phyloP scores from a whole-genome alignment of 1,140 invertebrate genomes.

The Phortica variegata region DNA sequence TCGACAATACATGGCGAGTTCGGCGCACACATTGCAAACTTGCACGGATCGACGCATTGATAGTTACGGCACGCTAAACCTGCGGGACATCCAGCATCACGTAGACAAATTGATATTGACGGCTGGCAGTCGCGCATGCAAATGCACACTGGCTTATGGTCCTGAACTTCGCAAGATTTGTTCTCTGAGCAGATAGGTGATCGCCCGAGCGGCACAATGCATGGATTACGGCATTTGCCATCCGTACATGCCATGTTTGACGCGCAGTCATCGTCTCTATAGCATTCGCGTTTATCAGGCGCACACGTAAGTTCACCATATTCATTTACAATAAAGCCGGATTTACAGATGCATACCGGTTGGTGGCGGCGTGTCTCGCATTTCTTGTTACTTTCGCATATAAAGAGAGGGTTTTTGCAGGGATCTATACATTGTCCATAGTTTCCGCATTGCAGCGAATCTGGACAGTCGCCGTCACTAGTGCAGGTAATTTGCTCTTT shows the following conservation, averaged over 20 bases:
- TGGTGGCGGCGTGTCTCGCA: slow-evolving; percentile 84
- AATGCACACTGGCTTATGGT: slow-evolving; percentile 81
- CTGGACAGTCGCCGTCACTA: slow-evolving; percentile 72
- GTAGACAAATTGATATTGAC: slow-evolving; percentile 81
- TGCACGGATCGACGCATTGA: slow-evolving; percentile 87
- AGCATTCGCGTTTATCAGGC: slow-evolving; percentile 75
- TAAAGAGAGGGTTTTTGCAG: slow-evolving; percentile 64
- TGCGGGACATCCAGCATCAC: slow-evolving; percentile 82
- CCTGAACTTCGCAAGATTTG: slow-evolving; percentile 81
- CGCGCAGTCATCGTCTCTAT: slow-evolving; percentile 78
- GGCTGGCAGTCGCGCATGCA: slow-evolving; percentile 85
- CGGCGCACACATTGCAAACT: slow-evolving; percentile 72
- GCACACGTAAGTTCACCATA: slow-evolving; percentile 80
- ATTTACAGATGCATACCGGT: slow-evolving; percentile 84
- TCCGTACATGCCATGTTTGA: slow-evolving; percentile 80
- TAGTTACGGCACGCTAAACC: slow-evolving; percentile 83
- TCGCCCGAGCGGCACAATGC: slow-evolving; percentile 63
- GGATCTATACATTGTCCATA: slow-evolving; percentile 77
- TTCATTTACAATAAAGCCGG: slow-evolving; percentile 83
- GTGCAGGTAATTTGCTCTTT: slow-evolving; percentile 63
- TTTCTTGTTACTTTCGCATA: slow-evolving; percentile 77
- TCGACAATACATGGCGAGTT: slow-evolving; percentile 86
- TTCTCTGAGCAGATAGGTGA: slow-evolving; percentile 70
- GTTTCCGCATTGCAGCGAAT: slow-evolving; percentile 70
- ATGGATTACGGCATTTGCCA: slow-evolving; percentile 82